Evolutionary conservation across 2,113 vertebrate genomes (phyloP).

Genomic region (Albula goreensis): DNA sequence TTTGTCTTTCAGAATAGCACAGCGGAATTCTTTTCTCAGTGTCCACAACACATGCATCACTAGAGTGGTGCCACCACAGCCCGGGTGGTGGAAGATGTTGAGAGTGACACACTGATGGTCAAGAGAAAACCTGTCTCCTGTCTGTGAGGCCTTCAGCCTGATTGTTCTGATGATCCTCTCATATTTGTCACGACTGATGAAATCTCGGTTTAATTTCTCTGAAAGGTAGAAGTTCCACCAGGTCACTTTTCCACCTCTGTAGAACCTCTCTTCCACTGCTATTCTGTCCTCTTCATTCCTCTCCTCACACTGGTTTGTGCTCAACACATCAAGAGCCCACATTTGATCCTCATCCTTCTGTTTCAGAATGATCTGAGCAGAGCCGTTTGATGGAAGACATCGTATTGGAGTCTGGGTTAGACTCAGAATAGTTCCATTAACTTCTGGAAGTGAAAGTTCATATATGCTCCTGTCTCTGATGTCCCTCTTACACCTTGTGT

Average conservation of each 20-base stretch:
- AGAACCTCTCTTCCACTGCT: slow-evolving; percentile 72
- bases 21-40: slow-evolving; percentile 53
- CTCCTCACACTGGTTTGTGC: slow-evolving; percentile 70
- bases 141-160: slow-evolving; percentile 30
- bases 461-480: no score
- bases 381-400: slow-evolving; percentile 63
- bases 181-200: slow-evolving; percentile 72
- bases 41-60: slow-evolving; percentile 65
- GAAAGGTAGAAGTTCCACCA: slow-evolving; percentile 86
- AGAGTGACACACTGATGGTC: slow-evolving; percentile 47
- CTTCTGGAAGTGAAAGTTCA: slow-evolving; percentile 54
- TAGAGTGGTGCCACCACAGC: slow-evolving; percentile 61
- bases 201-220: slow-evolving; percentile 66
- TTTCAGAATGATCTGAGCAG: slow-evolving; percentile 74
- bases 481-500: no score
- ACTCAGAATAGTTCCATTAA: slow-evolving; percentile 62
- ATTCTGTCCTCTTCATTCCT: slow-evolving; percentile 59
- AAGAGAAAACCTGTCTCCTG: slow-evolving; percentile 18
- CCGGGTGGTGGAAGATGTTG: slow-evolving; percentile 58
- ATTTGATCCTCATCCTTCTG: no score
- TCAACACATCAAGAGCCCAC: no score
- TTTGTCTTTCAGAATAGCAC: slow-evolving; percentile 58
- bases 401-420: slow-evolving; percentile 58
- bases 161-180: slow-evolving; percentile 37
- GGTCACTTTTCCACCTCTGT: slow-evolving; percentile 73